Base-by-base conservation (phyloP, 2,888 invertebrate genomes). In the Therioaphis trifolii region DNA sequence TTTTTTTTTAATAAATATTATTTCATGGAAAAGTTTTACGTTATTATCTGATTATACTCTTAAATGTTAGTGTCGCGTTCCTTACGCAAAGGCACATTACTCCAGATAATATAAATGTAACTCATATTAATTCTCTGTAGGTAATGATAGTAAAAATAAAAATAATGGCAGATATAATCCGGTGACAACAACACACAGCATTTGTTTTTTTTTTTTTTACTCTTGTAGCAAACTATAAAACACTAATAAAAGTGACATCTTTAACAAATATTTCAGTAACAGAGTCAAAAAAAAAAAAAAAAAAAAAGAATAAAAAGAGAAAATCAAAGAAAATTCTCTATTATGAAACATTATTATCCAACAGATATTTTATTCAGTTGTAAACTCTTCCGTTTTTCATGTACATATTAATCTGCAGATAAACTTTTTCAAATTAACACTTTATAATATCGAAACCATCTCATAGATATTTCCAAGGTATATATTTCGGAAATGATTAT, bases 31-130 rank as follows among this genome's bases (percentile, higher is more conserved):
- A 72, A 52, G 49, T 72, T 72, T n/a, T 72, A 71, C 18, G 27
- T 71, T 71, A 71, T 49, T 71, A 72, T 72, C 72, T 72, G 49
- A 29, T 72, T 72, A 72, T n/a, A 72, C 49, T 72, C 52, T 49
- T 72, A 72, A 52, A 72, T 49, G 27, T 49, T 52, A 69, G 46
- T 29, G 29, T n/a, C 29, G 52, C 52, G n/a, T 52, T 15, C 29
- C n/a, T 72, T 72, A 72, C 12, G n/a, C 29, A 14, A 27, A 49
- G n/a, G 15, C n/a, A 52, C 49, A 72, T 72, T 72, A 72, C 49
- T 72, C 49, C 4, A n/a, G 29, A 29, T 52, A 29, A 49, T 72
- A 49, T 52, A 29, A 72, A 72, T 52, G 63, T 63, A 29, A 27
- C 29, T 3, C 29, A 29, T 7, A 2, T 27, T 15, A 29, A 63